phyloP scores from a whole-genome alignment of 92 coral and sea anemone genomes.

The Actinostola sp. region DNA sequence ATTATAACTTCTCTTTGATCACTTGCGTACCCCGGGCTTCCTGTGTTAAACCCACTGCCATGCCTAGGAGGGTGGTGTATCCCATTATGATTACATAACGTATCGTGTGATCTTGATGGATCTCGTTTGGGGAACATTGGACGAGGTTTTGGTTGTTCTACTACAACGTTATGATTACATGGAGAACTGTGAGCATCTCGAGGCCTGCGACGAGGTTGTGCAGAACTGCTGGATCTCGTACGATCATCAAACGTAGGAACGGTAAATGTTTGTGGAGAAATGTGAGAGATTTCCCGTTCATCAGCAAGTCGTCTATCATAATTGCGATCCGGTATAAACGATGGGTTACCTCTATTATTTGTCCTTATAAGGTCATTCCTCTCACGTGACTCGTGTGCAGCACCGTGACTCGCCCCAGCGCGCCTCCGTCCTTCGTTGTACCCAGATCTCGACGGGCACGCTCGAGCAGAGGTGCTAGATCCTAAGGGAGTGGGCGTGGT shows the following conservation, averaged over 20 bases:
- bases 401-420: neutral
- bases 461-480: neutral
- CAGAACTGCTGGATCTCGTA: neutral
- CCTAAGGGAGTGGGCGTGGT: neutral
- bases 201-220: slow-evolving; percentile 1
- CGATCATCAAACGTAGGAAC: neutral
- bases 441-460: slow-evolving; percentile 8
- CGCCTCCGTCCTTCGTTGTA: neutral
- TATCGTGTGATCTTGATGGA: neutral
- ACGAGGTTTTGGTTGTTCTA: neutral
- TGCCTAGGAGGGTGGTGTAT: neutral
- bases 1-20: neutral
- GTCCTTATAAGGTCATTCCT: slow-evolving; percentile 8
- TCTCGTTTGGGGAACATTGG: too few species aligned
- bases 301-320: neutral
- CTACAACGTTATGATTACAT: neutral
- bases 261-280: neutral
- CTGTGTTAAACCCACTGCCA: neutral
- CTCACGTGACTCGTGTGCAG: neutral
- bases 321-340: too few species aligned
- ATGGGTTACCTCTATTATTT: neutral
- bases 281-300: neutral
- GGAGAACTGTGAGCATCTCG: neutral
- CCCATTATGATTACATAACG: neutral
- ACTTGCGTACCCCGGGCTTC: neutral